Conservation (phyloP, 2,797 vertebrate species). For the Syngnathus acus region DNA sequence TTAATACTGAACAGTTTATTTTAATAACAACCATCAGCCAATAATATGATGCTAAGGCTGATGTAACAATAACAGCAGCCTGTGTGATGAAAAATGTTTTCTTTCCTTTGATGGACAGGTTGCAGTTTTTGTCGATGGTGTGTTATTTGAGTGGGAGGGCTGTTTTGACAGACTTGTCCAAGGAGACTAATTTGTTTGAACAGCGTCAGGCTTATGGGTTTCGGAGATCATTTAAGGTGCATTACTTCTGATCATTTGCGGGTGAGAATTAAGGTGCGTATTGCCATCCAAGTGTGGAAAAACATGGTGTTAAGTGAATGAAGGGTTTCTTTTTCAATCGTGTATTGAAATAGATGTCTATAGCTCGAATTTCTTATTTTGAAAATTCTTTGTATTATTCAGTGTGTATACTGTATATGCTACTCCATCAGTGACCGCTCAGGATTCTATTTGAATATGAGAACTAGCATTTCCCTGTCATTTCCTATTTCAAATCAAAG, state of each 20-base stretch:
- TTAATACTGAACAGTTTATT: not conserved
- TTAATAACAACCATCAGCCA: not conserved
- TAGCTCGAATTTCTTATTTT: slow-evolving; percentile 46
- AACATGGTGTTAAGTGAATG: slow-evolving; percentile 40
- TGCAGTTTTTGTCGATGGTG: slow-evolving; percentile 46
- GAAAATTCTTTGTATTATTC: slow-evolving; percentile 62
- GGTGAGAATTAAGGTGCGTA: slow-evolving; percentile 63
- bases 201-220: slow-evolving; percentile 57
- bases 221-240: slow-evolving; percentile 52
- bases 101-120: slow-evolving; percentile 44
- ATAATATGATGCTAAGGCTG: not conserved
- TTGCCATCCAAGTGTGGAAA: slow-evolving; percentile 57
- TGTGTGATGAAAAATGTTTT: not conserved
- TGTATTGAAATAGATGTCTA: slow-evolving; percentile 23
- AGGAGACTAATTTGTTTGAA: slow-evolving; percentile 63
- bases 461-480: slow-evolving; percentile 62
- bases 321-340: too few relatives aligned
- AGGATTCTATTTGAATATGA: slow-evolving; percentile 45
- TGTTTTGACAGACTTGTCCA: slow-evolving; percentile 65
- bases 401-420: slow-evolving; percentile 38
- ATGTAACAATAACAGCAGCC: slow-evolving; percentile 1
- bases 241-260: slow-evolving; percentile 61
- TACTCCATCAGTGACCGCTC: slow-evolving; percentile 66
- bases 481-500: slow-evolving; percentile 68
- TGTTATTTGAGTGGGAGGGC: slow-evolving; percentile 58